Percentiles rank a stretch among this genome's conserved stretches.
phyloP scores from a whole-genome alignment of 2,113 vertebrate species.

The Actinemys pallida region DNA sequence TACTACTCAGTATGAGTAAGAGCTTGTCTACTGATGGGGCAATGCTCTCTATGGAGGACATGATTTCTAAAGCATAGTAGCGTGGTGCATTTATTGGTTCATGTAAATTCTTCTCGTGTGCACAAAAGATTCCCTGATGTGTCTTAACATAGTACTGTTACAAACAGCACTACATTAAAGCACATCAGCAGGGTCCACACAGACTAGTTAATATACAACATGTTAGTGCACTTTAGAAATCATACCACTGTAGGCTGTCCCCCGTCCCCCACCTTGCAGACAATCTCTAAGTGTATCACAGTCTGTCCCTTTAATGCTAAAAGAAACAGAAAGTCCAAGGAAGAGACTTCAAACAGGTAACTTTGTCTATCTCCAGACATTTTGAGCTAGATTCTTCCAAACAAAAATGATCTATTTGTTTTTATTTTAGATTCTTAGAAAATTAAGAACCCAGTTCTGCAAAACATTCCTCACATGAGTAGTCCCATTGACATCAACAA shows the following conservation, averaged over 20 bases:
- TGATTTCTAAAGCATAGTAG: background rate
- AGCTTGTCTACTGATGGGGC: background rate
- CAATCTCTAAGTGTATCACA: background rate
- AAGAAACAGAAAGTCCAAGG: background rate
- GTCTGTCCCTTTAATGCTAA: background rate
- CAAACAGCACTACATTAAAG: background rate
- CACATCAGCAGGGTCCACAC: background rate
- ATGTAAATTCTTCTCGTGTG: background rate
- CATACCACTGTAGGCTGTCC: background rate
- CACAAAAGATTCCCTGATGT: background rate
- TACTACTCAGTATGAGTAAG: background rate
- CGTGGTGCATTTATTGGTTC: background rate
- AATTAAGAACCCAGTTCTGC: background rate
- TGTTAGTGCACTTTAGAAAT: background rate
- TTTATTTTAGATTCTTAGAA: slow-evolving; percentile 5
- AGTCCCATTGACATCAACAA: background rate
- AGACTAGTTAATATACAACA: background rate
- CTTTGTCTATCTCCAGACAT: background rate
- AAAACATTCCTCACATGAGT: background rate
- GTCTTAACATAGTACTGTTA: background rate
- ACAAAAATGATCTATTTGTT: background rate
- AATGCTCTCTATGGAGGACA: no score
- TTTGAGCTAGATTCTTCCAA: background rate
- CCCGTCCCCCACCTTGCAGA: background rate
- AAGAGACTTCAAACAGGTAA: background rate